Base-by-base conservation (phyloP, 2,113 vertebrate species). In the Clarias magur region DNA sequence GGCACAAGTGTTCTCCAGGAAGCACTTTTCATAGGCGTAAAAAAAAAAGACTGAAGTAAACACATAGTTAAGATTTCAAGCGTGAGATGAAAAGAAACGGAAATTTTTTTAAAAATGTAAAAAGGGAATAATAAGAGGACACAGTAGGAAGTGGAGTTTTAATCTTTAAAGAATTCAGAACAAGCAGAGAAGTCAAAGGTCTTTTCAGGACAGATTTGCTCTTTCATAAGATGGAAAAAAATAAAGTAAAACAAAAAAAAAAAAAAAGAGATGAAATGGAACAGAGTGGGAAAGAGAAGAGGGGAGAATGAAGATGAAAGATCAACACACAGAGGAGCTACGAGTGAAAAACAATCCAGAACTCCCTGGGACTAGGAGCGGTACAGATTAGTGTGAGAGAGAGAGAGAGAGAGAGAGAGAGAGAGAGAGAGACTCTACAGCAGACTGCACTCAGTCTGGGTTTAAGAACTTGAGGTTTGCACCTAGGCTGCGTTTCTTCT, bases 401-500 rank as follows among this genome's bases (percentile, higher is more conserved):
- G 63, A 67, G 54, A 53, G 25, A 56, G 12, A 78, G 23, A n/a
- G 48, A 12, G 82, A 30, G 76, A 30, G 54, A 30, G 13, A 17
- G 25, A 6, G 25, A 83, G 68, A 80, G 72, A 89, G 56, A 78
- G 54, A 82, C 34, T 62, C 85, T 86, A 86, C 76, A 82, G 48
- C 54, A 15, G 67, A 90, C 83, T 42, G 57, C 23, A 19, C 81
- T 42, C 42, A 54, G 62, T 67, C 81, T 83, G 13, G 6, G 3
- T 65, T 65, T 53, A 54, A 83, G 92, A 92, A 90, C 90, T 91
- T 42, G 1, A 87, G 89, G 88, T 89, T 93, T 90, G 86, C 92
- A 92, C 92, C 91, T 92, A 92, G 56, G 90, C 89, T 94, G 92
- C 11, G 16, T 87, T 94, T 90, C 90, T 85, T 88, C 23, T 82